Conservation (phyloP, 2,888 invertebrate genomes). For the Drosophila silvestris region DNA sequence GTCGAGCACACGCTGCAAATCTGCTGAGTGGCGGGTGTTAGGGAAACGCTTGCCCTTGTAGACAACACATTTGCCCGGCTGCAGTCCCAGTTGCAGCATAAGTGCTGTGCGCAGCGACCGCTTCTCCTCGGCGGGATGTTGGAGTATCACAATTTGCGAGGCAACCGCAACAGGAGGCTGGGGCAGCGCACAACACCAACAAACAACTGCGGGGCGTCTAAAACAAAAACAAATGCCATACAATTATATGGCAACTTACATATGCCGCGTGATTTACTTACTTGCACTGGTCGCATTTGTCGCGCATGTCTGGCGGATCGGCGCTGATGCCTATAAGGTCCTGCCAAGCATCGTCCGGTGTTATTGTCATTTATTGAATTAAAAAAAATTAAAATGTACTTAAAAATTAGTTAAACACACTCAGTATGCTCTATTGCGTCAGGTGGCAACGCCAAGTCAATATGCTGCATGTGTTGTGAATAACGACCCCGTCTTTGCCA, state of each 20-base stretch:
- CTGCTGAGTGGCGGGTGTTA: slow-evolving; percentile 86
- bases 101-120: slow-evolving; percentile 95
- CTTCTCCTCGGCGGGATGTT: slow-evolving; percentile 97
- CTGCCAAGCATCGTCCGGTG: slow-evolving; percentile 87
- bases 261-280: slow-evolving; percentile 74
- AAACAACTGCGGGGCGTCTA: slow-evolving; percentile 94
- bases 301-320: slow-evolving; percentile 90
- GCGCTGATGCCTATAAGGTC: slow-evolving; percentile 91
- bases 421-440: neutral
- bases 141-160: slow-evolving; percentile 92
- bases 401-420: slow-evolving; percentile 21
- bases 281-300: slow-evolving; percentile 91
- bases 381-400: slow-evolving; percentile 27
- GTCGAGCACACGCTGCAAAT: slow-evolving; percentile 90
- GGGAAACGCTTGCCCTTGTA: slow-evolving; percentile 93
- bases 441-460: slow-evolving; percentile 58
- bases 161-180: slow-evolving; percentile 88
- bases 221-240: slow-evolving; percentile 73
- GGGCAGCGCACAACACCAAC: slow-evolving; percentile 95
- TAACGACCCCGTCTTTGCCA: slow-evolving; percentile 46
- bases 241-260: slow-evolving; percentile 5
- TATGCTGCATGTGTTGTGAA: slow-evolving; percentile 31
- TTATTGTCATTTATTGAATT: slow-evolving; percentile 49
- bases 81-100: slow-evolving; percentile 93
- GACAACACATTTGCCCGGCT: slow-evolving; percentile 90